phyloP scores from a whole-genome alignment of 2,888 invertebrate genomes.

The Thymelicus acteon region DNA sequence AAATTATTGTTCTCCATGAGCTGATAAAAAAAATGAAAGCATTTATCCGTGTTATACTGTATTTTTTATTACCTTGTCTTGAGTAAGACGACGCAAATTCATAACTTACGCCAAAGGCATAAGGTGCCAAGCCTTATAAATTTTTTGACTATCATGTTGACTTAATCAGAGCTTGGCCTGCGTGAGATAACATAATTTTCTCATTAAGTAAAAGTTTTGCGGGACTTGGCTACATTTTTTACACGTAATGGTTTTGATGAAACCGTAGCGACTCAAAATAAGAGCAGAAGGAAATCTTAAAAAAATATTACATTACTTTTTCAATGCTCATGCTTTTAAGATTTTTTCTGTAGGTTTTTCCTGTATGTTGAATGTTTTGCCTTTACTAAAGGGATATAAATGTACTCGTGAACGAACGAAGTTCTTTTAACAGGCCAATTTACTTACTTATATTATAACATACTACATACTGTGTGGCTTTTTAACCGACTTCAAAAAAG shows the following conservation, averaged over 20 bases:
- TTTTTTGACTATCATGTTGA: constrained; percentile 2
- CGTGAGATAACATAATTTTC: constrained; percentile 6
- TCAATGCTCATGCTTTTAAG: not conserved
- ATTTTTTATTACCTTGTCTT: not conserved
- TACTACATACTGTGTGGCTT: too few relatives aligned
- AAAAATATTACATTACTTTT: not conserved
- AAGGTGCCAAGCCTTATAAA: not conserved
- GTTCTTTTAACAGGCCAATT: too few relatives aligned
- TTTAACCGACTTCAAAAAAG: too few relatives aligned
- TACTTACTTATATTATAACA: too few relatives aligned
- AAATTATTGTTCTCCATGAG: too few relatives aligned
- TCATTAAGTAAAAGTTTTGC: not conserved
- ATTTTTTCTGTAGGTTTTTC: too few relatives aligned
- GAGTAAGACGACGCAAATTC: not conserved
- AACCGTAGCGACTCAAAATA: not conserved
- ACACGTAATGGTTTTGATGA: not conserved
- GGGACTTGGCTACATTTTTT: not conserved
- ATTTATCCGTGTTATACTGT: not conserved
- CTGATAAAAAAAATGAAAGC: too few relatives aligned
- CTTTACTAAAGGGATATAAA: too few relatives aligned
- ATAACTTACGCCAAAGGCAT: not conserved
- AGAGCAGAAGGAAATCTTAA: not conserved
- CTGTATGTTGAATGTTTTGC: too few relatives aligned
- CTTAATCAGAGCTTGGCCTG: not conserved
- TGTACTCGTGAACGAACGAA: too few relatives aligned